Base-by-base conservation (phyloP, 2,888 invertebrate genomes). In the Argynnis bischoffii region DNA sequence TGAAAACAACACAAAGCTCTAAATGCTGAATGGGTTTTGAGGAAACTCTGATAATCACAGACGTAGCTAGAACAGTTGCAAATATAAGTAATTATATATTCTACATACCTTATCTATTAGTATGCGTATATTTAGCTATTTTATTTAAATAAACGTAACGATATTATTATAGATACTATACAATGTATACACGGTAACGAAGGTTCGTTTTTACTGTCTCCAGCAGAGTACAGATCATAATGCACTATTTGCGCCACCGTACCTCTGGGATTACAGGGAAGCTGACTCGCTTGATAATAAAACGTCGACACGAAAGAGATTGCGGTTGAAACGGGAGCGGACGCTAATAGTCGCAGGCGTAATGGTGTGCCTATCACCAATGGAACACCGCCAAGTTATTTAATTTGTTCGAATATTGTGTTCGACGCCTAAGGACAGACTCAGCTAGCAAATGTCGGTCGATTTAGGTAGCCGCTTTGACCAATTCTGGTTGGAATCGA, bases 301-400 rank as follows among this genome's bases (percentile, higher is more conserved):
- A 93, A 89, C 86, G 86, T 87, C 88, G 87, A 90, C 89, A 88
- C 87, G 85, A 87, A 84, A 90, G 85, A 86, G 82, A 85, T 86
- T 86, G 84, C 81, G 81, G 79, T 75, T 78, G 73, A 66, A 76
- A 79, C 78, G 79, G 78, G 79, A 79, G 77, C 76, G 76, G 77
- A 73, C 77, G 81, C 82, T 85, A 84, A 86, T 84, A 81, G 82
- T 78, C 78, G 79, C 77, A 76, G 75, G 67, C 79, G 81, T 81
- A 86, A 86, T 83, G 78, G 81, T 77, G 80, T 81, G 79, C 80
- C 82, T 84, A 83, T 83, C 80, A 75, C 79, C 76, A 73, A 82
- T 82, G 78, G 80, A 83, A 84, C 77, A 78, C 73, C 77, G 81
- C 79, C 79, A 81, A 83, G 76, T 74, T 78, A 75, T 76, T 78